phyloP scores from a whole-genome alignment of 1,140 invertebrate genomes.

The Drosophila bocqueti region DNA sequence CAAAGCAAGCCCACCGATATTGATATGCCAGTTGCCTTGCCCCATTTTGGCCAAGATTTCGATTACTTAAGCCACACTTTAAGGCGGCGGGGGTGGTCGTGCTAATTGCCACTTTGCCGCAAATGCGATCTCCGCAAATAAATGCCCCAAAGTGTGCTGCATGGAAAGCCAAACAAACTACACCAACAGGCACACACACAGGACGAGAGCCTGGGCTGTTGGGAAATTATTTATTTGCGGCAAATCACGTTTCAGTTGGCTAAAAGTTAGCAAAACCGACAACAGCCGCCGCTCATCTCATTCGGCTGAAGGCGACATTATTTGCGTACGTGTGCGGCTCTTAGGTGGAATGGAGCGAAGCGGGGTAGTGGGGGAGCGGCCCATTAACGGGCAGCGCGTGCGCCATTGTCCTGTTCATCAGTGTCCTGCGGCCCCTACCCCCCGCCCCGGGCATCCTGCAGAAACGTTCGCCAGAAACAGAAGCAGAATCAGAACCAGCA shows the following conservation, averaged over 20 bases:
- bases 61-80: constrained; percentile 39
- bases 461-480: neutral
- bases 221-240: constrained; percentile 63
- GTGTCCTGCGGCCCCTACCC: constrained; percentile 4
- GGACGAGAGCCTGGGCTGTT: neutral
- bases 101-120: constrained; percentile 49
- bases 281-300: constrained; percentile 43
- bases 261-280: constrained; percentile 61
- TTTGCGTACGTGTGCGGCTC: constrained; percentile 61
- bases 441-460: neutral
- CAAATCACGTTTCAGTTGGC: constrained; percentile 64
- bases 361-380: neutral
- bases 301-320: constrained; percentile 58
- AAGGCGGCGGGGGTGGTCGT: constrained; percentile 11
- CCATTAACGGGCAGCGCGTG: constrained; percentile 62
- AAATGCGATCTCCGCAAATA: constrained; percentile 50
- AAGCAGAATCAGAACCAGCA: neutral
- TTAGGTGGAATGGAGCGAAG: constrained; percentile 27
- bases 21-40: neutral
- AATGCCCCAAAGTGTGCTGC: constrained; percentile 42
- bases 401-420: constrained; percentile 52
- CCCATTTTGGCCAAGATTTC: constrained; percentile 9
- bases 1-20: neutral
- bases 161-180: constrained; percentile 46
- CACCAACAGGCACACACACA: neutral